phyloP scores from a whole-genome alignment of 2,888 invertebrate species.

The Sinhomidia bicolor region DNA sequence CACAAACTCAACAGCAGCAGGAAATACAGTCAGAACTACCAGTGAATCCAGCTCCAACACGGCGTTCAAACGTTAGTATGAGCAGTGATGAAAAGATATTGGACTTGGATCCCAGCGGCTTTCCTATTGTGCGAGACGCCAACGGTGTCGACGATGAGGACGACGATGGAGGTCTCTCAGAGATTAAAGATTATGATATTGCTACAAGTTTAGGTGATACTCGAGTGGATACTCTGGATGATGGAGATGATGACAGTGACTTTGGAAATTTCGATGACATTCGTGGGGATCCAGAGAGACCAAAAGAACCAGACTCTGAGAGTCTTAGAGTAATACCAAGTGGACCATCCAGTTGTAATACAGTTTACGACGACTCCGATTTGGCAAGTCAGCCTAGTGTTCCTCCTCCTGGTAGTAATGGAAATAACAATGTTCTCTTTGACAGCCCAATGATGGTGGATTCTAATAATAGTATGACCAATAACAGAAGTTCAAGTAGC shows the following conservation, averaged over 20 bases:
- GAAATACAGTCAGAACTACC: not conserved
- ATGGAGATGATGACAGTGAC: slow-evolving; percentile 65
- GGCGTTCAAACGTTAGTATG: slow-evolving; percentile 33
- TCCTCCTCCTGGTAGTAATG: slow-evolving; percentile 73
- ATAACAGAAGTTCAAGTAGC: slow-evolving; percentile 78
- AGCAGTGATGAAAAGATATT: slow-evolving; percentile 66
- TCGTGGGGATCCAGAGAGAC: slow-evolving; percentile 78
- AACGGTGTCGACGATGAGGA: slow-evolving; percentile 43
- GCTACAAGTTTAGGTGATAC: slow-evolving; percentile 61
- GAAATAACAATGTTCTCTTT: slow-evolving; percentile 46
- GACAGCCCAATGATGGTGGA: slow-evolving; percentile 69
- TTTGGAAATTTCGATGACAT: slow-evolving; percentile 79
- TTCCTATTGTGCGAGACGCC: slow-evolving; percentile 67
- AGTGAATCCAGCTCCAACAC: not conserved
- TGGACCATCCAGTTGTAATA: slow-evolving; percentile 80
- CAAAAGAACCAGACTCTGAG: slow-evolving; percentile 79
- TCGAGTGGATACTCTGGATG: slow-evolving; percentile 49
- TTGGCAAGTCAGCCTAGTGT: slow-evolving; percentile 79
- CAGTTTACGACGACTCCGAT: slow-evolving; percentile 79
- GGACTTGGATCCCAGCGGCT: slow-evolving; percentile 67
- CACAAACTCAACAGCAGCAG: slow-evolving; percentile 9
- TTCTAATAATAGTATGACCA: slow-evolving; percentile 52
- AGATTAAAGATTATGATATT: slow-evolving; percentile 73
- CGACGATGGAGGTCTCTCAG: slow-evolving; percentile 61
- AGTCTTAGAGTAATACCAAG: slow-evolving; percentile 80